Evolutionary conservation across 2,113 vertebrate genomes (phyloP), one percentile per base, ranked within the genome.

Genomic region (Elaphurus davidianus): DNA sequence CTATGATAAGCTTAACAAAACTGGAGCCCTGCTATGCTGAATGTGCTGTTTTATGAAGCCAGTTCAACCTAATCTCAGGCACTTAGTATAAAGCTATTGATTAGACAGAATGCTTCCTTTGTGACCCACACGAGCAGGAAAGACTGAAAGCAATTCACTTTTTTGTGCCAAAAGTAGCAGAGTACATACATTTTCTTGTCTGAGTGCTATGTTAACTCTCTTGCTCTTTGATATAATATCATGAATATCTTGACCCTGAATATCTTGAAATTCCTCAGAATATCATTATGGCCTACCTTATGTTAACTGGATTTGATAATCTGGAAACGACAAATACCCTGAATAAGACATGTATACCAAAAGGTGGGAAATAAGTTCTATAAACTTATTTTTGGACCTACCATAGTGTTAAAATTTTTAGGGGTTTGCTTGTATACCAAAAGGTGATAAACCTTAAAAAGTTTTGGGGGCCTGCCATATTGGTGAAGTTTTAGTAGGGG

Each of bases 251-350:
- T 47, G 45, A 81, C 57, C 14, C 78, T 86, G 47, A 57, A 43
- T 86, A 86, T 86, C 50, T 94, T 94, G 47, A 90, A 94, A 91
- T 79, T 90, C 25, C 59, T 96, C 40, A 90, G 67, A 85, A 43
- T 60, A 85, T 79, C 81, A 79, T 90, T 86, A n/a, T 86, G 76
- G 33, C 40, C 50, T 87, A 78, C 36, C 76, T 93, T 40, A 86
- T 71, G 36, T 86, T 86, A 67, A 90, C 16, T 96, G 40, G 19
- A 79, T 40, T 25, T 96, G 40, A 17, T 86, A 71, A 90, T 27
- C 57, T 81, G 43, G 47, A 91, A 96, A 36, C 86, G 57, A 57
- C 25, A 96, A 67, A 86, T 43, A 81, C 3, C 55, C 27, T 64
- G 52, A 71, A 25, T 92, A 64, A 94, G 55, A 84, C 40, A 83